phyloP scores from a whole-genome alignment of 2,888 invertebrate genomes.

The Alviniconcha strummeri region DNA sequence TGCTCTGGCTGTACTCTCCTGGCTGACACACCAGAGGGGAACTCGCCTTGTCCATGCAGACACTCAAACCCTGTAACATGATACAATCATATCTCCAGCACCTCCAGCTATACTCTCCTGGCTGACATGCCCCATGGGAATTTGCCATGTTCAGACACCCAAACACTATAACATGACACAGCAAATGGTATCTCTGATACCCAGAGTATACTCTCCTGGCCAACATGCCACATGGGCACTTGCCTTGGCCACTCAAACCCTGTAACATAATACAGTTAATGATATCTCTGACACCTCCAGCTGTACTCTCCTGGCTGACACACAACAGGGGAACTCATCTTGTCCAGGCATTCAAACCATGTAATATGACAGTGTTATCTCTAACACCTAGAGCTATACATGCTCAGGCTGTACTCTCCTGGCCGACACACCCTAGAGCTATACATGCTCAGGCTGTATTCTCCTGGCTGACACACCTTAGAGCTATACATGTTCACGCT shows the following conservation, averaged over 20 bases:
- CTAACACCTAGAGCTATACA: constrained; percentile 49
- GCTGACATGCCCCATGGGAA: constrained; percentile 47
- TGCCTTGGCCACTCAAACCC: no score
- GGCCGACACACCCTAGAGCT: constrained; percentile 49
- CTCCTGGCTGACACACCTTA: constrained; percentile 49
- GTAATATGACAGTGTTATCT: constrained; percentile 48
- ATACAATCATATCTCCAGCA: constrained; percentile 58
- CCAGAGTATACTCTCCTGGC: no score
- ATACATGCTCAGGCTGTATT: constrained; percentile 54
- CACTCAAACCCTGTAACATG: constrained; percentile 56
- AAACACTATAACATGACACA: no score
- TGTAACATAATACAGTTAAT: no score
- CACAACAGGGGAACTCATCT: constrained; percentile 42
- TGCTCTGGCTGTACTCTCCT: constrained; percentile 55
- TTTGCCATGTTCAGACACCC: constrained; percentile 51
- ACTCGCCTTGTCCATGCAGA: constrained; percentile 43
- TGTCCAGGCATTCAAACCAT: constrained; percentile 57
- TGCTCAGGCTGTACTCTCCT: constrained; percentile 55
- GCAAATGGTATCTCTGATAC: constrained; percentile 35
- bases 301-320: constrained; percentile 58
- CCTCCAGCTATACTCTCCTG: constrained; percentile 49
- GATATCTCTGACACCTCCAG: constrained; percentile 52
- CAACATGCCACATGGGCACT: no score
- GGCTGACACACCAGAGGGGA: constrained; percentile 49
- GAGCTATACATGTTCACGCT: constrained; percentile 52